A percentile compares a stretch with the other conserved stretches of the same genome.
These are phyloP conservation scores for Hylaeus anthracinus DNA, from an alignment of 1,140 invertebrate genomes.

Conservation along the genomic window DNA sequence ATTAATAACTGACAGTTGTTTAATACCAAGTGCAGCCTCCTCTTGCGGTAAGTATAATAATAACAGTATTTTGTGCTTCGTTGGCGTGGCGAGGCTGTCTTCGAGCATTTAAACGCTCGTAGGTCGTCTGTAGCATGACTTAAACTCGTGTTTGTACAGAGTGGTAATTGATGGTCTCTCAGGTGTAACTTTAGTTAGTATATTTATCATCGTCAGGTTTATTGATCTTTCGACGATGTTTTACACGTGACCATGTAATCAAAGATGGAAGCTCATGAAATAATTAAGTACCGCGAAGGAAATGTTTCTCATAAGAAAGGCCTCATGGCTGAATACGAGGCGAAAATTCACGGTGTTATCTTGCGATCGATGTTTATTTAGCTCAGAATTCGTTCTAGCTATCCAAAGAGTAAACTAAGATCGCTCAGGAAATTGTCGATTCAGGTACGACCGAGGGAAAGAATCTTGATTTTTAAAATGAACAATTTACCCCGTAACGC, in stretches of 20 bases:
- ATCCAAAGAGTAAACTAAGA: not conserved
- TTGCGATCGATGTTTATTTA: not conserved
- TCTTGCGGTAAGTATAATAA: conserved; percentile 4
- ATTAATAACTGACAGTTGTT: conserved; percentile 14
- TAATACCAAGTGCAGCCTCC: not conserved
- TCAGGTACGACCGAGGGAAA: not conserved
- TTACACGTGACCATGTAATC: no score
- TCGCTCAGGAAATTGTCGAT: not conserved
- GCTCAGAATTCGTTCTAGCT: not conserved
- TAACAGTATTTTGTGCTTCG: not conserved
- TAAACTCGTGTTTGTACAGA: not conserved
- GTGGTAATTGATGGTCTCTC: no score
- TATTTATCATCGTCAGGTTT: no score
- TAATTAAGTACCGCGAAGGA: no score
- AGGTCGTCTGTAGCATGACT: not conserved
- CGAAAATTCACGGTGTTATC: no score
- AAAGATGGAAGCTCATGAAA: no score
- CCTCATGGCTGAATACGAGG: no score
- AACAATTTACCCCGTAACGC: conserved; percentile 4
- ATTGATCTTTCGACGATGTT: no score
- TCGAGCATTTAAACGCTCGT: not conserved
- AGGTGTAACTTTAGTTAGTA: no score
- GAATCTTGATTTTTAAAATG: conserved; percentile 10
- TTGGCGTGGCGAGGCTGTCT: not conserved
- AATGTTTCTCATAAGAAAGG: no score